phyloP scores from a whole-genome alignment of 2,113 vertebrate species.

The Cathartes aura region DNA sequence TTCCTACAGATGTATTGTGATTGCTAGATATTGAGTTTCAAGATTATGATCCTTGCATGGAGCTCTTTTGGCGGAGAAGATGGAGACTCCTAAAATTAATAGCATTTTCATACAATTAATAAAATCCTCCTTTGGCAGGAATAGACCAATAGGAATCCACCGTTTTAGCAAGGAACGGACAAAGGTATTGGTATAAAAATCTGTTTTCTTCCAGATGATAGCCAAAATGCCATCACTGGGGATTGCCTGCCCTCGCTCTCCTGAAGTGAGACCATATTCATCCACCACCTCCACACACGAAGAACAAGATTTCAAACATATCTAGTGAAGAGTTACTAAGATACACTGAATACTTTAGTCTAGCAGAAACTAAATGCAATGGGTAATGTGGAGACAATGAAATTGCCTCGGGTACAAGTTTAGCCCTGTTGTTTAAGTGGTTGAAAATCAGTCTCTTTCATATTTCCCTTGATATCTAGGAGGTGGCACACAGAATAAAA shows the following conservation, averaged over 20 bases:
- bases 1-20: not conserved
- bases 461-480: not conserved
- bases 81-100: not conserved
- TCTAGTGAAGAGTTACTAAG: not conserved
- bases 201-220: not conserved
- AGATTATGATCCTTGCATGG: not conserved
- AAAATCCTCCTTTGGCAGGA: not conserved
- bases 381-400: not conserved
- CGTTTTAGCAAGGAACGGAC: not conserved
- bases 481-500: not conserved
- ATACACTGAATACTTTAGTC: not conserved
- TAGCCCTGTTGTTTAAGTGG: not conserved
- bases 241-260: not conserved
- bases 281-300: fast-evolving
- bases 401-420: not conserved
- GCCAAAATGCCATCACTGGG: not conserved
- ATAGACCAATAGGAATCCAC: not conserved
- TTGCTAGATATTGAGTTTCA: not conserved
- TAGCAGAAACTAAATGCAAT: not conserved
- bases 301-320: not conserved
- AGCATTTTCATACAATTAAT: not conserved
- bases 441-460: not conserved
- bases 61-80: not conserved
- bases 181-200: not conserved
- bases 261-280: not conserved